Conservation (phyloP, 2,888 invertebrate species). For the Dioctria linearis region DNA sequence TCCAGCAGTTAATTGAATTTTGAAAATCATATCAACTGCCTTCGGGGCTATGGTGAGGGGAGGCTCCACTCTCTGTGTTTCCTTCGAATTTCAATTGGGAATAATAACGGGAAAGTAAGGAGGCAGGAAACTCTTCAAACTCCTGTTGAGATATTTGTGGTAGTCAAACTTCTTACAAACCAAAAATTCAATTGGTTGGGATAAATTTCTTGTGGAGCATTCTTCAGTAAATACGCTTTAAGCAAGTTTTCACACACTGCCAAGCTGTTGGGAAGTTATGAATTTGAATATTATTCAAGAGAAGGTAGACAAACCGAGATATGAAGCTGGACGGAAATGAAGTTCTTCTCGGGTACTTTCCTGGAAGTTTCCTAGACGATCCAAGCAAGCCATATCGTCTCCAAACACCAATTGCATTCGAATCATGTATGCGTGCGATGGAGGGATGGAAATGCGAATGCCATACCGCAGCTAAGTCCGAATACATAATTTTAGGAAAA, state of each 20-base stretch:
- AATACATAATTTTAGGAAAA: too few species aligned
- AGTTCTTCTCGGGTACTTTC: background rate
- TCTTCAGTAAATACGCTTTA: slow-evolving; percentile 7
- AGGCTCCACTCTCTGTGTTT: background rate
- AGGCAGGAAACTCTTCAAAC: too few species aligned
- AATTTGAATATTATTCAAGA: background rate
- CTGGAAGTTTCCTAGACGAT: background rate
- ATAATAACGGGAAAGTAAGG: background rate
- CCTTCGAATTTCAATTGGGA: slow-evolving; percentile 33
- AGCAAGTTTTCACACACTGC: background rate
- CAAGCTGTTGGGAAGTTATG: slow-evolving; percentile 34
- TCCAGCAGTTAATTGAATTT: slow-evolving; percentile 51
- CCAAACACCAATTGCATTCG: slow-evolving; percentile 9
- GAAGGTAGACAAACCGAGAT: too few species aligned
- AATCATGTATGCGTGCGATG: slow-evolving; percentile 22
- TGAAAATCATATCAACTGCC: slow-evolving; percentile 47
- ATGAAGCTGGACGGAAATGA: background rate
- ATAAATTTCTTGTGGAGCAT: slow-evolving; percentile 6
- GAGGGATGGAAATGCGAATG: background rate
- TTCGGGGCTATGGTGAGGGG: background rate
- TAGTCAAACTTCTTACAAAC: background rate
- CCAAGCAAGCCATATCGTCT: background rate
- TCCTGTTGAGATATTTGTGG: too few species aligned
- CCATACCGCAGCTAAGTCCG: background rate
- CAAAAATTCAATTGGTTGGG: background rate